Evolutionary conservation across 2,797 vertebrate genomes (phyloP).

Genomic region (Hirundo rustica): DNA sequence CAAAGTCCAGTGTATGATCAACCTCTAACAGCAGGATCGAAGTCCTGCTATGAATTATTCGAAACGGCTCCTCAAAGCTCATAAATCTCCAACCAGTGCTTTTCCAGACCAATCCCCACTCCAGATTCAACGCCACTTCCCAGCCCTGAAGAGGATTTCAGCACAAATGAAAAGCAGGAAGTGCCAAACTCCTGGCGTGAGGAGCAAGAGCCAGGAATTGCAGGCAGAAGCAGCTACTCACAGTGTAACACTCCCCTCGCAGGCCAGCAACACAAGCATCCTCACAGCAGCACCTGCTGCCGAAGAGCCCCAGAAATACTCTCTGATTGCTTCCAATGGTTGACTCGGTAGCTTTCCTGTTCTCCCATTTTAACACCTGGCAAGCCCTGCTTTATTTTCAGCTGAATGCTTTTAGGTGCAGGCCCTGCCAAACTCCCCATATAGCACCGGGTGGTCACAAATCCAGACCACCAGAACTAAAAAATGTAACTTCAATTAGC

Average conservation of each 20-base stretch:
- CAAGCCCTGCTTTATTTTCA: neutral
- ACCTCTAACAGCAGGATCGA: neutral
- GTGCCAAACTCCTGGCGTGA: neutral
- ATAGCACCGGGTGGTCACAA: accelerated
- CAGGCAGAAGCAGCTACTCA: neutral
- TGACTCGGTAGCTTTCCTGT: neutral
- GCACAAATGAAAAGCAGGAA: neutral
- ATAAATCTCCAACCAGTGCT: neutral
- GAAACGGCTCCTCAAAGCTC: neutral
- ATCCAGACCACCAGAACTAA: neutral
- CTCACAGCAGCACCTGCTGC: neutral
- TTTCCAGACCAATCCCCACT: neutral
- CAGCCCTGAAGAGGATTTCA: neutral
- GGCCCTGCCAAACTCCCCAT: neutral
- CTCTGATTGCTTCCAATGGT: neutral
- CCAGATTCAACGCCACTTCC: neutral
- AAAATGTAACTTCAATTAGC: neutral
- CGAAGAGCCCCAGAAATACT: neutral
- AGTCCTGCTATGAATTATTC: neutral
- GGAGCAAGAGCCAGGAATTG: neutral
- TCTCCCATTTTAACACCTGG: neutral
- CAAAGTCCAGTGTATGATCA: neutral
- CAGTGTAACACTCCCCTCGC: neutral
- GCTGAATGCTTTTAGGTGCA: neutral
- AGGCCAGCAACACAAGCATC: neutral